Conservation (phyloP, 2,113 vertebrate species). For the Dendrocopos noguchii region DNA sequence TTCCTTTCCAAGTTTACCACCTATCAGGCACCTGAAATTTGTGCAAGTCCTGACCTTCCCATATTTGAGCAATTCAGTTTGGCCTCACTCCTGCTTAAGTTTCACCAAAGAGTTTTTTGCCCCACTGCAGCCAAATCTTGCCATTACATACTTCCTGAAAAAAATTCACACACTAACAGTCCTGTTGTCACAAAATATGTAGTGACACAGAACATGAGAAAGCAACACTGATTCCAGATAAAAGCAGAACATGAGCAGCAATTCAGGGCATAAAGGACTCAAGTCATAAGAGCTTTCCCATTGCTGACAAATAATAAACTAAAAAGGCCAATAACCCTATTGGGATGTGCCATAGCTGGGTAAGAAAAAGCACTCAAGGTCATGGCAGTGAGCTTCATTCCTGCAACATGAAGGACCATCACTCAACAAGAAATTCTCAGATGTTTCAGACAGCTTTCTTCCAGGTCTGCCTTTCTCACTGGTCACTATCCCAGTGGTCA, state of each 20-base stretch:
- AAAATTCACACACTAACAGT: neutral
- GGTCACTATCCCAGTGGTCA: neutral
- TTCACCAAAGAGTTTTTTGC: neutral
- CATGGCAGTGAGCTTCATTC: neutral
- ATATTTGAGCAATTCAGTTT: neutral
- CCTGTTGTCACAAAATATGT: neutral
- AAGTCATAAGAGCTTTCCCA: neutral
- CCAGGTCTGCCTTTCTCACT: neutral
- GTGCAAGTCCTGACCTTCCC: neutral
- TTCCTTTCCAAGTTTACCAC: neutral
- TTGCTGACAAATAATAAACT: neutral
- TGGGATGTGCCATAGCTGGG: too few species aligned
- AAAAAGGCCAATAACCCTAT: neutral
- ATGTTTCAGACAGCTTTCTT: neutral
- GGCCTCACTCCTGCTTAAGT: neutral
- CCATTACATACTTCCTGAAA: neutral
- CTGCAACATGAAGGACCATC: neutral
- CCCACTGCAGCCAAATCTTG: neutral
- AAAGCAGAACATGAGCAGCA: neutral
- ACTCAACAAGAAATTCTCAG: neutral
- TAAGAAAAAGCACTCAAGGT: neutral
- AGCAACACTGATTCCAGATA: neutral
- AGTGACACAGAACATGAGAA: neutral
- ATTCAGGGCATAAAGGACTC: neutral
- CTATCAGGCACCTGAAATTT: neutral